These are phyloP conservation scores for Calephelis virginiensis DNA, from an alignment of 1,140 invertebrate genomes.

Conservation along the genomic window DNA sequence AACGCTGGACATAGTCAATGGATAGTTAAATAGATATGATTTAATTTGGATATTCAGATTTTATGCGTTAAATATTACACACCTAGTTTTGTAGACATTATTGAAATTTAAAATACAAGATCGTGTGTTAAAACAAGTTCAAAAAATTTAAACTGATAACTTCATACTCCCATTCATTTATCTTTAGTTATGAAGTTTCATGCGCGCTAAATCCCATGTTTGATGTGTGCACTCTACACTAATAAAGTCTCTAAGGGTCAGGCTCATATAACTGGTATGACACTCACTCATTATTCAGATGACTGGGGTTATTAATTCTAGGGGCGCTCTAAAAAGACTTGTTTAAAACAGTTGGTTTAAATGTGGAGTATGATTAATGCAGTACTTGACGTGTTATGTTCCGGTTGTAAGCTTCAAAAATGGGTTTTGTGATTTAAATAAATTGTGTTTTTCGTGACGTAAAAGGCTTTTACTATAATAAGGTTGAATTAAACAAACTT, in stretches of 20 bases:
- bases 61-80: no score
- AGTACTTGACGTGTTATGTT: slow-evolving; percentile 10
- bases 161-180: no score
- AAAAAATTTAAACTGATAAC: no score
- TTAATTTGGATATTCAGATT: no score
- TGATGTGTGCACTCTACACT: background rate
- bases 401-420: slow-evolving; percentile 15
- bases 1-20: no score
- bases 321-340: slow-evolving; percentile 9
- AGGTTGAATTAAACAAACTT: no score
- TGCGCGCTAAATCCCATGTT: background rate
- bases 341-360: slow-evolving; percentile 18
- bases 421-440: background rate
- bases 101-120: no score
- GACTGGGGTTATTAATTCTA: slow-evolving; percentile 22
- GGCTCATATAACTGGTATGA: slow-evolving; percentile 29
- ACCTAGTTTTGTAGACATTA: no score
- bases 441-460: background rate
- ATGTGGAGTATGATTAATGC: slow-evolving; percentile 12
- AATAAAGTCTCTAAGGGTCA: background rate
- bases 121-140: no score
- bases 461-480: no score
- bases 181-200: background rate
- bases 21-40: no score
- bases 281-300: slow-evolving; percentile 18